Conservation (phyloP, 2,888 invertebrate genomes). For the Drosophila kambysellisi region DNA sequence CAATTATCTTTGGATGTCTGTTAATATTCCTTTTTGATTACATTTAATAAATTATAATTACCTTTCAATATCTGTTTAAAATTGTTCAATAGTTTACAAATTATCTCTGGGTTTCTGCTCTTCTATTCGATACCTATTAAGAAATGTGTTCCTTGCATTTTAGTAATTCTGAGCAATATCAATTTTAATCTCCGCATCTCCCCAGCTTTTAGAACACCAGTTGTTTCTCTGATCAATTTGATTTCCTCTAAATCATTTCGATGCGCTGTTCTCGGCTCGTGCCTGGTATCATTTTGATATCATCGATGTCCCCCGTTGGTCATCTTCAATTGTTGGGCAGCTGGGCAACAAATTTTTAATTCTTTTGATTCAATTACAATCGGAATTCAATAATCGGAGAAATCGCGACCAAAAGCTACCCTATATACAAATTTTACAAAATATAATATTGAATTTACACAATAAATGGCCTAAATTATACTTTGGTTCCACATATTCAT, state of each 20-base stretch:
- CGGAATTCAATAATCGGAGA: neutral
- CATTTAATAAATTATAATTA: neutral
- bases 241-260: constrained; percentile 3
- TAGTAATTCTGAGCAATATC: too few relatives aligned
- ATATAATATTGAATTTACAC: neutral
- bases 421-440: neutral
- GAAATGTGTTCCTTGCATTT: neutral
- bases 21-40: neutral
- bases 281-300: constrained; percentile 8
- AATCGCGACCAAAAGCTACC: neutral
- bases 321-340: constrained; percentile 18
- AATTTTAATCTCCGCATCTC: constrained; percentile 9
- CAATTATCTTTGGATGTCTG: neutral
- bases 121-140: neutral
- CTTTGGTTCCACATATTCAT: neutral
- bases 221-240: neutral
- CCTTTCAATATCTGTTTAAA: neutral
- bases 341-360: constrained; percentile 43
- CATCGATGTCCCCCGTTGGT: constrained; percentile 11
- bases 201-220: neutral
- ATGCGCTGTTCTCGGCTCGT: constrained; percentile 8
- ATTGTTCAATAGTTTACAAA: neutral
- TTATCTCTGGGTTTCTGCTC: neutral
- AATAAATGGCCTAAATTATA: neutral
- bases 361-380: constrained; percentile 48